These are phyloP conservation scores for Pitta sordida DNA, from an alignment of 2,113 vertebrate genomes.

Conservation along the genomic window DNA sequence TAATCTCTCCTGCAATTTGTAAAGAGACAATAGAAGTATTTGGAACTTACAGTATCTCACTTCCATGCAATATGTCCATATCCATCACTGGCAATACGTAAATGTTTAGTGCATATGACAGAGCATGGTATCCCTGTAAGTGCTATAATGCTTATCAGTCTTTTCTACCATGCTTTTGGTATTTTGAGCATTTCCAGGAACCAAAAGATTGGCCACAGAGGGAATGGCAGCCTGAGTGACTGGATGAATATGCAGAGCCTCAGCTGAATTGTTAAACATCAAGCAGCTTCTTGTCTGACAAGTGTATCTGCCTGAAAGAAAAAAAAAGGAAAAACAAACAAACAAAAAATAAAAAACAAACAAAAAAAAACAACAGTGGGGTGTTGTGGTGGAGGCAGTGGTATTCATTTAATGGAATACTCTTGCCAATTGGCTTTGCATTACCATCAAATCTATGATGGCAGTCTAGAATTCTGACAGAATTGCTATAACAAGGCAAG, in stretches of 20 bases:
- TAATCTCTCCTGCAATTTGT: accelerated
- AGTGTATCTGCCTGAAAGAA: not conserved
- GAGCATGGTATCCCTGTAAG: not conserved
- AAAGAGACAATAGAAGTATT: not conserved
- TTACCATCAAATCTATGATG: not conserved
- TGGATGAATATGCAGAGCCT: not conserved
- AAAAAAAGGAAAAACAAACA: no score
- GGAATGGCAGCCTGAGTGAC: not conserved
- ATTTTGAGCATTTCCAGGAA: not conserved
- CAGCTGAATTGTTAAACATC: not conserved
- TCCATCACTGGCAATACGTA: not conserved
- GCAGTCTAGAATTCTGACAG: not conserved
- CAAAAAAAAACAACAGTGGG: no score
- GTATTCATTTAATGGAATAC: not conserved
- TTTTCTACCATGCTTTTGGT: not conserved
- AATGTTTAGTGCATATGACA: not conserved
- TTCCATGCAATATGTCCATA: not conserved
- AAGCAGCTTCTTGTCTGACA: not conserved
- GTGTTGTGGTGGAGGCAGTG: no score
- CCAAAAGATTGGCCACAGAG: not conserved
- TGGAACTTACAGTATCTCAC: not conserved
- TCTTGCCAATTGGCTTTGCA: not conserved
- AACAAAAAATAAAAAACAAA: no score
- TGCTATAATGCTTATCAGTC: not conserved
- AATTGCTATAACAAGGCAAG: not conserved